These are phyloP conservation scores for Pao palembangensis DNA, from an alignment of 2,113 vertebrate species.

Conservation along the genomic window DNA sequence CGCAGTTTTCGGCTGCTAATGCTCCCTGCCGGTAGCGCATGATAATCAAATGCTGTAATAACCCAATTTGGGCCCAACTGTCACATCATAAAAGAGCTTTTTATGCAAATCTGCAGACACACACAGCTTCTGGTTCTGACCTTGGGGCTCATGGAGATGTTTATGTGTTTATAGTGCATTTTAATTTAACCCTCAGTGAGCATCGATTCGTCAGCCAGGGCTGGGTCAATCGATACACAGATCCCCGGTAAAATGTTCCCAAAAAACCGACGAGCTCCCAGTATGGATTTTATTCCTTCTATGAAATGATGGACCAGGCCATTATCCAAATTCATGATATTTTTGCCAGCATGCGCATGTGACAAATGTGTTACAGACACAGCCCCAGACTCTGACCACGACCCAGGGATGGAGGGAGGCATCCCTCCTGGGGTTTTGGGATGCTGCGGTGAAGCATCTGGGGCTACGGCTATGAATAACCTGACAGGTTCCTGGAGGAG, in stretches of 20 bases:
- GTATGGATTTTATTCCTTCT: constrained; percentile 10
- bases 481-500: constrained; percentile 48
- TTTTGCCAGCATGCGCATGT: constrained; percentile 8
- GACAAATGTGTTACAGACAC: constrained; percentile 31
- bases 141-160: constrained; percentile 6
- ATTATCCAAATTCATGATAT: constrained; percentile 19
- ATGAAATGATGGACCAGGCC: constrained; percentile 4
- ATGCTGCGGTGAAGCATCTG: constrained; percentile 37
- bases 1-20: no score
- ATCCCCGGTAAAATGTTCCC: constrained; percentile 25
- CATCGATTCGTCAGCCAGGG: constrained; percentile 21
- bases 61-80: no score
- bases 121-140: not conserved
- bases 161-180: constrained; percentile 12
- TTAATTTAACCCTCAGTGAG: constrained; percentile 10
- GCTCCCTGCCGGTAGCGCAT: no score
- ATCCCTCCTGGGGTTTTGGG: constrained; percentile 28
- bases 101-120: not conserved
- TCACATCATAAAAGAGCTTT: not conserved
- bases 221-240: constrained; percentile 29
- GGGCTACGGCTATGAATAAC: constrained; percentile 63
- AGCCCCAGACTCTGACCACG: constrained; percentile 3
- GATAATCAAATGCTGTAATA: no score
- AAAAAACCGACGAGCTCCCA: constrained; percentile 5
- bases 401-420: not conserved